Evolutionary conservation across 2,113 vertebrate species (phyloP).

Genomic region (Myotis yumanensis): DNA sequence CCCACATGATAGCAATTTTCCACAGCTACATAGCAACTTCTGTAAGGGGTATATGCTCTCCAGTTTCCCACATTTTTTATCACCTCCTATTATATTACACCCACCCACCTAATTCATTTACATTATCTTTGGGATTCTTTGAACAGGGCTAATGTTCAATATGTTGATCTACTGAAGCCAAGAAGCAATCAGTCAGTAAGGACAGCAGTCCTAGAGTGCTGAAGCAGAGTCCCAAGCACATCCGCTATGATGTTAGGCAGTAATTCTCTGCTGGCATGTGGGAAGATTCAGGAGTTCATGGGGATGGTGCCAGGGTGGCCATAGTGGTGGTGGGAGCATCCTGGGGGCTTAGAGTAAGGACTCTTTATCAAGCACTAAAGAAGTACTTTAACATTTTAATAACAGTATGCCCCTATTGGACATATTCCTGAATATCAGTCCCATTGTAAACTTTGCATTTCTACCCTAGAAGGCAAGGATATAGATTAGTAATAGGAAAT

Average conservation of each 20-base stretch:
- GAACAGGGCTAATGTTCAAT: not conserved
- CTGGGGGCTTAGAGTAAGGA: not conserved
- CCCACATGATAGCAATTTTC: not conserved
- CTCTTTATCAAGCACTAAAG: not conserved
- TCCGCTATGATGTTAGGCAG: not conserved
- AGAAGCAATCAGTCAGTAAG: not conserved
- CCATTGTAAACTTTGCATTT: conserved; percentile 15
- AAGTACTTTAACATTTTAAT: not conserved
- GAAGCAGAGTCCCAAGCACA: not conserved
- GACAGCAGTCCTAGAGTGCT: not conserved
- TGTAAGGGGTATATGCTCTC: not conserved
- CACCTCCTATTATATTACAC: not conserved
- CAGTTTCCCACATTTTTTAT: not conserved
- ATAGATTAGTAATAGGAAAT: not conserved
- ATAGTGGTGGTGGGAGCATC: not conserved
- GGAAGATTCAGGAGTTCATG: not conserved
- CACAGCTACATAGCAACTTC: not conserved
- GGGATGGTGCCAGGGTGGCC: not conserved
- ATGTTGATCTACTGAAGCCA: not conserved
- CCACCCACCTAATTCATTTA: not conserved
- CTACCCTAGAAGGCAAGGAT: not conserved
- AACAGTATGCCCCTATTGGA: not conserved
- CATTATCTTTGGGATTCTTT: not conserved
- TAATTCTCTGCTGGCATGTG: not conserved
- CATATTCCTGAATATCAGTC: not conserved